Evolutionary conservation across 2,888 invertebrate species (phyloP).

Genomic region (Polymixis lichenea): DNA sequence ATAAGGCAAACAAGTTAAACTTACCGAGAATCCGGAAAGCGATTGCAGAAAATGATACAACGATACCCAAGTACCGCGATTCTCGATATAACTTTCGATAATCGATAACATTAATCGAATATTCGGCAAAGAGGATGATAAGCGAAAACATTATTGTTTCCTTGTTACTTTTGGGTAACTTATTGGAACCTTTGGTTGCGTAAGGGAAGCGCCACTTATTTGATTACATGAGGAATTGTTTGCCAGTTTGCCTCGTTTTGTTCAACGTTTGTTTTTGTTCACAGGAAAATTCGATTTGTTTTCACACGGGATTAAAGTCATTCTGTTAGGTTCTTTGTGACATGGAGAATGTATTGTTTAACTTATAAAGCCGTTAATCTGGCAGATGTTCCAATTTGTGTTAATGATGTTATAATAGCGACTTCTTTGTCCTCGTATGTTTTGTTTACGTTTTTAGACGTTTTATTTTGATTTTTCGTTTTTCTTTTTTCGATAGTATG

Average conservation of each 20-base stretch:
- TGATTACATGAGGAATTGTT: conserved; percentile 57
- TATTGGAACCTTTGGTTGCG: conserved; percentile 33
- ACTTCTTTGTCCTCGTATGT: conserved; percentile 7
- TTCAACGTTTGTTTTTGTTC: conserved; percentile 38
- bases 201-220: conserved; percentile 44
- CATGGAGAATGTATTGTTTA: conserved; percentile 33
- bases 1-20: conserved; percentile 4
- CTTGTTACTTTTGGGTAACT: conserved; percentile 36
- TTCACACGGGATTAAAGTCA: conserved; percentile 30
- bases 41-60: conserved; percentile 34
- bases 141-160: conserved; percentile 47
- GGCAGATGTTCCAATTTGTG: conserved; percentile 14
- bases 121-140: conserved; percentile 31
- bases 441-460: not conserved
- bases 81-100: conserved; percentile 44
- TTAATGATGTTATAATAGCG: conserved; percentile 8
- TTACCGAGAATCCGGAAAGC: conserved; percentile 25
- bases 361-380: conserved; percentile 36
- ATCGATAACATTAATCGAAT: conserved; percentile 48
- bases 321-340: conserved; percentile 16
- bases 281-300: conserved; percentile 31
- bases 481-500: not conserved
- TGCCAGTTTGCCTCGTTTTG: conserved; percentile 19
- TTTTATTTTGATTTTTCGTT: not conserved
- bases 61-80: not conserved